Conservation (phyloP, 2,888 invertebrate species). For the Brachylomia viminalis region DNA sequence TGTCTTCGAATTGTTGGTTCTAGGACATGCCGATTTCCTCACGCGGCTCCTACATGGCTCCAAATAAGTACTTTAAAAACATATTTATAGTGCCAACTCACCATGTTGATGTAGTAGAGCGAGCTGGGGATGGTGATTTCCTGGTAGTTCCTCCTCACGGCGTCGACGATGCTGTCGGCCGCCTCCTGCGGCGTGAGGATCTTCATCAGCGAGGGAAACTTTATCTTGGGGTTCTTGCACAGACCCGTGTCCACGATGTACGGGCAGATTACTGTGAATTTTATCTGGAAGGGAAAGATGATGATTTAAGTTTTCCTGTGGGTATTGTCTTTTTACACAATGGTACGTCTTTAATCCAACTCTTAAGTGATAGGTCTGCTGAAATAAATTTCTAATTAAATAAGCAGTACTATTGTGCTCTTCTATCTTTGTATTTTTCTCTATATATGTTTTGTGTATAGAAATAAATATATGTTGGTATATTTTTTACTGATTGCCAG, state of each 20-base stretch:
- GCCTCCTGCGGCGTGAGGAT: conserved; percentile 92
- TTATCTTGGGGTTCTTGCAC: conserved; percentile 94
- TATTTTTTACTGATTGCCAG: background rate
- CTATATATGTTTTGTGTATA: no score
- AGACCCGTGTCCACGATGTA: conserved; percentile 97
- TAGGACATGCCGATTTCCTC: background rate
- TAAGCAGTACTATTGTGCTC: no score
- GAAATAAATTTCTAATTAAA: no score
- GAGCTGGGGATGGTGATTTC: conserved; percentile 92
- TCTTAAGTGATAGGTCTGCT: no score
- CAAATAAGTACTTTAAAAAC: background rate
- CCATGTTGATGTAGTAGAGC: conserved; percentile 90
- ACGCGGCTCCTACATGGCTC: background rate
- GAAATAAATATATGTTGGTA: background rate
- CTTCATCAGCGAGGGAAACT: conserved; percentile 92
- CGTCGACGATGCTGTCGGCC: conserved; percentile 92
- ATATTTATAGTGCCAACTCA: conserved; percentile 70
- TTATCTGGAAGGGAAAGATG: conserved; percentile 86
- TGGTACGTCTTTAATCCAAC: no score
- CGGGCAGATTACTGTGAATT: conserved; percentile 96
- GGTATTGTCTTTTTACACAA: no score
- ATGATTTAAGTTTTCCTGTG: no score
- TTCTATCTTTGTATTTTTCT: no score
- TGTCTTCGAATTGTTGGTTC: no score
- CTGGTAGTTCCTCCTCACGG: conserved; percentile 91